Base-by-base conservation (phyloP, 2,888 invertebrate genomes). In the Drosophila peninsularis region DNA sequence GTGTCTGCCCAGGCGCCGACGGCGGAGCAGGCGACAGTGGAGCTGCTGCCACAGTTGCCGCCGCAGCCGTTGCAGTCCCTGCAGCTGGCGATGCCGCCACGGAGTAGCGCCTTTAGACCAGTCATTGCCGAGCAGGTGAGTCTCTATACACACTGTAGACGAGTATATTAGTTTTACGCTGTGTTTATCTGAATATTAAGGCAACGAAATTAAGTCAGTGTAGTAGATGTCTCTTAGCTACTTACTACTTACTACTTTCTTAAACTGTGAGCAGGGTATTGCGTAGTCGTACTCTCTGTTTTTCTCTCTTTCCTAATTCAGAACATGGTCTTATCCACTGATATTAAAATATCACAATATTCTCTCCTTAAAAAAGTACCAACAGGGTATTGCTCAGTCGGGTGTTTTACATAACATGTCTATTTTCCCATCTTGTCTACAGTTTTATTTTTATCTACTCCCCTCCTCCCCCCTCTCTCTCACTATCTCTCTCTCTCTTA, bases 41-140 rank as follows among this genome's bases (percentile, higher is more conserved):
- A 79, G n/a, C 14, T 55, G 6, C 21, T 64, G 6, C 62, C 21
- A 13, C 58, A 19, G 27, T 7, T 54, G 14, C 41, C 62, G n/a
- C 11, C 36, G 17, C 52, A 37, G n/a, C 52, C 52, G 0, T 1
- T 34, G 24, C 36, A 21, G 44, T 56, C 62, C 9, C n/a, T 66
- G 50, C 78, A 74, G 9, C 49, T 77, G 54, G 56, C 62, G 19
- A n/a, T 70, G 53, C 67, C 75, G 3, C 55, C 63, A 5, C 75
- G 89, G 6, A 90, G 76, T 62, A 90, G 90, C 70, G 90, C 90
- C 58, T 90, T 90, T 30, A 69, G 89, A 13, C 91, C 91, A 0
- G 91, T 90, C 9, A 66, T 80, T 24, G 61, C 75, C 14, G 91
- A 89, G 30, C 78, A 86, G 82, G 90, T 88, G 39, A 68, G 71